Percentiles rank a stretch among this genome's conserved stretches.
These are phyloP conservation scores for Chaenogobius annularis DNA, from an alignment of 2,113 vertebrate species.

Conservation along the genomic window DNA sequence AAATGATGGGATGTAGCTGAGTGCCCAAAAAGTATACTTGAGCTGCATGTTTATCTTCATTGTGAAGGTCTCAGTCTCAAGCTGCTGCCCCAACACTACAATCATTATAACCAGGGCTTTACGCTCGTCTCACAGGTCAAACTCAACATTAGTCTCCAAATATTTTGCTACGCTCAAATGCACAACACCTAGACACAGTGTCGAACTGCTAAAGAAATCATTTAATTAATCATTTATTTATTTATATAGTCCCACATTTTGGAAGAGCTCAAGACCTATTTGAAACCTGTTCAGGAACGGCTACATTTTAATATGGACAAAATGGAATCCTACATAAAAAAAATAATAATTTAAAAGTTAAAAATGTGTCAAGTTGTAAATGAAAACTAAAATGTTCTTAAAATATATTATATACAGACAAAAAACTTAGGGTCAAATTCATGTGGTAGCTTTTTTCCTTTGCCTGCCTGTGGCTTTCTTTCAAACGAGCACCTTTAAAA, in stretches of 20 bases:
- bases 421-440: too few species aligned
- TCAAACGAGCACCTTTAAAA: conserved; percentile 44
- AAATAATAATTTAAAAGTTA: too few species aligned
- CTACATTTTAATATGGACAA: neutral
- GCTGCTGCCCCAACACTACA: neutral
- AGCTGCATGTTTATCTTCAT: neutral
- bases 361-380: neutral
- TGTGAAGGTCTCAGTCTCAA: neutral
- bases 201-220: too few species aligned
- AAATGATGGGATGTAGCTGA: neutral
- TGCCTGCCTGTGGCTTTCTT: conserved; percentile 11
- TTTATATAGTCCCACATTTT: too few species aligned
- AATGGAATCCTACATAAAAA: neutral
- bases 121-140: neutral
- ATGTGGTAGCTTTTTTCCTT: too few species aligned
- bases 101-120: neutral
- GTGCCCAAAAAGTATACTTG: neutral
- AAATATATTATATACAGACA: neutral
- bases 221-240: too few species aligned
- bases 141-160: neutral
- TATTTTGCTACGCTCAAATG: too few species aligned
- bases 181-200: too few species aligned
- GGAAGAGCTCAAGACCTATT: too few species aligned
- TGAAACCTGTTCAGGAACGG: too few species aligned
- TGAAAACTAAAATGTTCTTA: neutral